These are phyloP conservation scores for Solenodon paradoxus DNA, from an alignment of 2,113 vertebrate species.

Conservation along the genomic window DNA sequence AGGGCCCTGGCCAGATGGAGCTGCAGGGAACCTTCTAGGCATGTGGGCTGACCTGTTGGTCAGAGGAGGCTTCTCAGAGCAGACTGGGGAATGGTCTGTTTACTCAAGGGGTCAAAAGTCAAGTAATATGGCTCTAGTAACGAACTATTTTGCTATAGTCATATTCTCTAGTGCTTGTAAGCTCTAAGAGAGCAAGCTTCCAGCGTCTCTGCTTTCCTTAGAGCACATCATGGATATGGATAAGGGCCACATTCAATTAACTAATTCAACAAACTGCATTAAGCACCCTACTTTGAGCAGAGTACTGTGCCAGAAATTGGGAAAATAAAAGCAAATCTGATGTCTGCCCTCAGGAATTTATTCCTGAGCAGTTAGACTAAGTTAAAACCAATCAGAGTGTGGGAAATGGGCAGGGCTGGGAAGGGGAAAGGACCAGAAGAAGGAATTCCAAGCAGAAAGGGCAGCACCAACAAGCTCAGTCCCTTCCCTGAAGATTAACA, in stretches of 20 bases:
- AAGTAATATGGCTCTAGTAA: background rate
- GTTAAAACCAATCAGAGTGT: background rate
- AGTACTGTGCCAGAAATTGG: background rate
- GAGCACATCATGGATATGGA: background rate
- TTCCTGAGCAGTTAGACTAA: background rate
- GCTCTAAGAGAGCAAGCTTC: background rate
- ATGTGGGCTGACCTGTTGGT: background rate
- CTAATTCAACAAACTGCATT: background rate
- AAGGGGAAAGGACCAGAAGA: background rate
- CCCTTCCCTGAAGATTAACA: background rate
- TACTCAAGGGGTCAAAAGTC: background rate
- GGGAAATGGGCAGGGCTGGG: background rate
- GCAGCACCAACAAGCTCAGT: background rate
- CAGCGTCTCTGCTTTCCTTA: background rate
- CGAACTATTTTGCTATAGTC: background rate
- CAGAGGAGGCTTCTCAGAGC: background rate
- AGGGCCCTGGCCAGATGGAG: background rate
- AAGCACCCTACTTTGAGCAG: constrained; percentile 7
- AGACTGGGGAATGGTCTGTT: background rate
- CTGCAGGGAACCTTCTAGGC: background rate
- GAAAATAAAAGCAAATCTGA: background rate
- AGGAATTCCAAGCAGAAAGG: background rate
- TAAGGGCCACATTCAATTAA: background rate
- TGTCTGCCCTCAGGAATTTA: background rate
- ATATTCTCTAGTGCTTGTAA: background rate